Evolutionary conservation across 2,797 vertebrate species (phyloP), one percentile per base, ranked within the genome.

Genomic region (Betta splendens): DNA sequence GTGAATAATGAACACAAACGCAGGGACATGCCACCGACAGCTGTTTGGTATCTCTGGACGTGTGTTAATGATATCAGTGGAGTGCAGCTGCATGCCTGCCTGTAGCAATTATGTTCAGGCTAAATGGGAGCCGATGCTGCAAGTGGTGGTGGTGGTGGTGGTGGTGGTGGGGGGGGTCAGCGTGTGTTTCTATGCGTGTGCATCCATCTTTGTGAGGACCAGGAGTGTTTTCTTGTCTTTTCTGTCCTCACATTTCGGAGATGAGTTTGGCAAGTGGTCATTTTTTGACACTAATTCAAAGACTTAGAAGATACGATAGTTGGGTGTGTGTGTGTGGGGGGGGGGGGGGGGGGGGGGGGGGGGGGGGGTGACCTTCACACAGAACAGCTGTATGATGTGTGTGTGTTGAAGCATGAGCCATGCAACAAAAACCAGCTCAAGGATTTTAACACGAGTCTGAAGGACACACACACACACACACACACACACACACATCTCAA

Each of bases 61-160:
- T 68, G 45, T 74, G 64, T 85, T 79, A 75, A 85, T 87, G 85
- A 85, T 91, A 84, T 89, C 86, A 79, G 79, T 72, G 18, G 60
- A 80, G 72, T 87, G 82, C 89, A 91, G 89, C 89, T 91, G 88
- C 83, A 84, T 79, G 79, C 79, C 85, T 86, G 89, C 86, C 87
- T 83, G 82, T 77, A 72, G 73, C 83, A 89, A 90, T 91, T 89
- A 90, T 65, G 73, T 69, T 57, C 79, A 72, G 6, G 15, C 83
- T 85, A 79, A 85, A 86, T 85, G 84, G 81, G 47, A 76, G 73
- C 59, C 67, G 65, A 43, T 2, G 59, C 51, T 54, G 33, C n/a
- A 49, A 79, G n/a, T n/a, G 68, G 61, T 53, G 80, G n/a, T n/a
- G n/a, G n/a, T n/a, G n/a, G 55, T 46, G 47, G 16, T 16, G n/a